Percentiles rank a stretch among this genome's conserved stretches.
These are phyloP conservation scores for Phania funesta DNA, from an alignment of 2,888 invertebrate species.

Conservation along the genomic window DNA sequence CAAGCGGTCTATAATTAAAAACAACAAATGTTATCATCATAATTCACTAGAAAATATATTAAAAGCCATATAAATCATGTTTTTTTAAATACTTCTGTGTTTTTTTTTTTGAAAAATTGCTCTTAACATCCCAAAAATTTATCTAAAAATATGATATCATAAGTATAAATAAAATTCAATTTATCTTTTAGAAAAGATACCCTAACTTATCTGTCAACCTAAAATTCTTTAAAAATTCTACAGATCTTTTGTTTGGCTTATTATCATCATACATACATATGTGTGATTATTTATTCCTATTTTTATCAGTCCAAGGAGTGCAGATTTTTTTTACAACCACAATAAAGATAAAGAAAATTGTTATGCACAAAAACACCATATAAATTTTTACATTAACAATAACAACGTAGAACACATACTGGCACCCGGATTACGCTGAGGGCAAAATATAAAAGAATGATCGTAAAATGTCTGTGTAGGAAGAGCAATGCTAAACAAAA, in stretches of 20 bases:
- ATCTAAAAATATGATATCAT: not conserved
- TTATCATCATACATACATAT: not conserved
- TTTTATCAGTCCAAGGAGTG: constrained; percentile 1
- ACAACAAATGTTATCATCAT: too few species aligned
- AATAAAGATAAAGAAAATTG: constrained; percentile 41
- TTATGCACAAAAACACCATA: constrained; percentile 25
- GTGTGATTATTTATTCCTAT: not conserved
- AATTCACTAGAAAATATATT: too few species aligned
- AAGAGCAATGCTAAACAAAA: not conserved
- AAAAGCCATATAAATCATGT: too few species aligned
- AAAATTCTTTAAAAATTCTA: not conserved
- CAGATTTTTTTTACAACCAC: not conserved
- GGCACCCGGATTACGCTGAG: constrained; percentile 56
- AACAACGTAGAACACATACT: constrained; percentile 19
- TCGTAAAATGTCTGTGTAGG: constrained; percentile 24
- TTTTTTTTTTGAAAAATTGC: too few species aligned
- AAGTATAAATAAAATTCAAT: not conserved
- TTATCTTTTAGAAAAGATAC: not conserved
- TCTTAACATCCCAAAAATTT: not conserved
- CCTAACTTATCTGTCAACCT: not conserved
- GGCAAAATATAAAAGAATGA: constrained; percentile 31
- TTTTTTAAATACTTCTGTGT: too few species aligned
- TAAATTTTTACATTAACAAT: constrained; percentile 27
- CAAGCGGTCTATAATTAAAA: too few species aligned
- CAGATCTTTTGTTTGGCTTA: not conserved